Evolutionary conservation across 2,113 vertebrate genomes (phyloP).

Genomic region (Thamnaconus septentrionalis): DNA sequence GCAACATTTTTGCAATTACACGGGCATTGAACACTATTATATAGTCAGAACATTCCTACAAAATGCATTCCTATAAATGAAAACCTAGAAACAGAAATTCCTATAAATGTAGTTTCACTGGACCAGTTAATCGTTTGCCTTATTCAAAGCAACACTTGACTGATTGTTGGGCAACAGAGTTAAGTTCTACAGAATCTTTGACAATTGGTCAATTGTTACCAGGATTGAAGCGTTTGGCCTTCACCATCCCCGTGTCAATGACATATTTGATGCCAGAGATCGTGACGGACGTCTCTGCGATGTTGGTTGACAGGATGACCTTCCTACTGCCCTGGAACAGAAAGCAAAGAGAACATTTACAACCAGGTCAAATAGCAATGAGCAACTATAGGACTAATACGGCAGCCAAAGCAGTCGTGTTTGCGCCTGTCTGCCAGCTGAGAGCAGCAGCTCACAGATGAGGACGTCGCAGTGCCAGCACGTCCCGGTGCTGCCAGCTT

Average conservation of each 20-base stretch:
- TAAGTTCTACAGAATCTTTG: not conserved
- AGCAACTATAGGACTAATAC: not conserved
- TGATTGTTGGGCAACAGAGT: no score
- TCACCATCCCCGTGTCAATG: constrained; percentile 97
- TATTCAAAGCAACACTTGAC: no score
- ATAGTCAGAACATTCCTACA: no score
- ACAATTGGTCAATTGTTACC: constrained; percentile 75
- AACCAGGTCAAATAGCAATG: not conserved
- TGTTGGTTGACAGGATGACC: constrained; percentile 96
- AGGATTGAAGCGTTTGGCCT: constrained; percentile 94
- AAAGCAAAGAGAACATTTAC: not conserved
- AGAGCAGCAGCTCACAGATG: not conserved
- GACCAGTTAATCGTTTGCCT: no score
- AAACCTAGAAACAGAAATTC: no score
- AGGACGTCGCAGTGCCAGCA: not conserved
- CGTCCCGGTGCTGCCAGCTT: constrained; percentile 5
- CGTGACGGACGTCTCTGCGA: constrained; percentile 95
- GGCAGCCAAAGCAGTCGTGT: not conserved
- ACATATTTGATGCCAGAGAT: constrained; percentile 94
- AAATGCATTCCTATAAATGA: no score
- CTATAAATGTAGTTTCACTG: no score
- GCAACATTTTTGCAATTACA: no score
- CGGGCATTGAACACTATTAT: no score
- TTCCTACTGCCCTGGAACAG: constrained; percentile 86
- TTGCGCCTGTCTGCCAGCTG: not conserved